Conservation (phyloP, 2,797 vertebrate genomes). For the Gadopsis marmoratus region DNA sequence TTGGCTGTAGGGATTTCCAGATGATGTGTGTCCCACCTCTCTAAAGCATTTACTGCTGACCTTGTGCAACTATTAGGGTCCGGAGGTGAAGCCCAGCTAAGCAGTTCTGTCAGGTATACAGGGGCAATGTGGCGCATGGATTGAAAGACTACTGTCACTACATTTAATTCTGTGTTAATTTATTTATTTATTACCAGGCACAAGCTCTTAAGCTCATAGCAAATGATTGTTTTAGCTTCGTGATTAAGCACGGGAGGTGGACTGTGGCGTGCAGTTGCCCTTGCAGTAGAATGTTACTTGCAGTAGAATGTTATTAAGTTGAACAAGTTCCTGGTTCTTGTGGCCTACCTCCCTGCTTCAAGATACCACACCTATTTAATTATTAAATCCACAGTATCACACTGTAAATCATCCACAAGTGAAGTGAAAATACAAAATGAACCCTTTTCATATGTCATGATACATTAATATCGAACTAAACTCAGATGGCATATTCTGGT, state of each 20-base stretch:
- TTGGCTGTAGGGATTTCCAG: not conserved
- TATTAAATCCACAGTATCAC: not conserved
- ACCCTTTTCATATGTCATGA: not conserved
- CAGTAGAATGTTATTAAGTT: no score
- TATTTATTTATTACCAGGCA: conserved; percentile 7
- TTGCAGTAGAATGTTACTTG: no score
- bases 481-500: not conserved
- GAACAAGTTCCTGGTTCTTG: not conserved
- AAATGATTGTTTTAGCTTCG: not conserved
- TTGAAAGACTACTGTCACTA: not conserved
- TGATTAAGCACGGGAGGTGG: not conserved
- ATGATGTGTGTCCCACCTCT: not conserved
- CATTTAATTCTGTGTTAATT: not conserved
- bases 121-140: not conserved
- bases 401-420: conserved; percentile 2
- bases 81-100: not conserved
- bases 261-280: not conserved
- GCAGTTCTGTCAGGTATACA: not conserved
- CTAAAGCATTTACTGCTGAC: not conserved
- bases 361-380: not conserved
- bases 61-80: not conserved
- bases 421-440: not conserved
- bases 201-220: not conserved
- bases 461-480: not conserved
- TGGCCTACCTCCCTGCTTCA: not conserved